Percentiles rank a stretch among this genome's conserved stretches.
Evolutionary conservation across 2,113 vertebrate genomes (phyloP).

Genomic region (Otus sunia): DNA sequence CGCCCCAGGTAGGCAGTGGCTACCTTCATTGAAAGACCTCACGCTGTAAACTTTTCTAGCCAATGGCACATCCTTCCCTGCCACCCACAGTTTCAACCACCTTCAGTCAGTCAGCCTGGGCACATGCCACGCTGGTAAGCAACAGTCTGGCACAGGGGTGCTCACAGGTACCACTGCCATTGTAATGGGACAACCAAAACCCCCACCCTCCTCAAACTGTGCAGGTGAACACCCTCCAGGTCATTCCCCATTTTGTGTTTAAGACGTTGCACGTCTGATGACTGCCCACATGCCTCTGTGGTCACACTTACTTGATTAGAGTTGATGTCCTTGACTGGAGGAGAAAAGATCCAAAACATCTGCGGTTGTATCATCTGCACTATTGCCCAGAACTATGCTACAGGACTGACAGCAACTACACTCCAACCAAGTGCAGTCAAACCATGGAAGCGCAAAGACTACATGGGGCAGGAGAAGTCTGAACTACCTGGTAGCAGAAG

Average conservation of each 20-base stretch:
- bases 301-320: not conserved
- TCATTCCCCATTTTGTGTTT: not conserved
- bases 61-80: not conserved
- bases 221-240: not conserved
- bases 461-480: not conserved
- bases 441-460: not conserved
- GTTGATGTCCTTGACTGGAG: not conserved
- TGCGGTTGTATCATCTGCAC: not conserved
- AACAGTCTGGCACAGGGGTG: not conserved
- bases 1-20: fast-evolving
- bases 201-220: not conserved
- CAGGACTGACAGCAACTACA: not conserved
- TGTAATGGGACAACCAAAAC: not conserved
- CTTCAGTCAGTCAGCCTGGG: not conserved
- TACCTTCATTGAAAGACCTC: not conserved
- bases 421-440: not conserved
- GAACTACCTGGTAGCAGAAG: not conserved
- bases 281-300: not conserved
- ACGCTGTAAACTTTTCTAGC: not conserved
- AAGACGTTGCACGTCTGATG: not conserved
- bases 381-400: not conserved
- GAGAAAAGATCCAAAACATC: not conserved
- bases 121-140: not conserved
- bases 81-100: not conserved
- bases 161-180: not conserved